Evolutionary conservation across 2,797 vertebrate genomes (phyloP).

Genomic region (Steatocranus sp.): DNA sequence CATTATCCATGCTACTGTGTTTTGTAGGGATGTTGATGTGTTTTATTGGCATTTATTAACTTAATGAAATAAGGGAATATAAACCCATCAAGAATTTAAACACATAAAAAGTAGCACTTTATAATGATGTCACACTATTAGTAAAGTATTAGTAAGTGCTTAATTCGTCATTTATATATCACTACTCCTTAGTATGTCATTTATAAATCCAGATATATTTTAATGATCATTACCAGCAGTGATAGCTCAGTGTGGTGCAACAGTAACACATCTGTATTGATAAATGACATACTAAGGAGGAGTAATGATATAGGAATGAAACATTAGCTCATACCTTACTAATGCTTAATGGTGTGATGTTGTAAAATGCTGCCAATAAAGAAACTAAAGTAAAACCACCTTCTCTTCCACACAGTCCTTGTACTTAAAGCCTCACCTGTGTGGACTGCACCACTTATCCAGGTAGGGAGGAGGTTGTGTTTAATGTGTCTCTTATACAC

Average conservation of each 20-base stretch:
- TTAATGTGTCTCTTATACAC: not conserved
- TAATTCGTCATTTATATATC: accelerated
- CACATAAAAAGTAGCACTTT: not conserved
- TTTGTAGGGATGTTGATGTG: not conserved
- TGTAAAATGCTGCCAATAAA: not conserved
- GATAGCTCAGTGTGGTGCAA: not conserved
- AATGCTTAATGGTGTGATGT: not conserved
- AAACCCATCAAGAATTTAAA: not conserved
- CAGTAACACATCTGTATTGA: not conserved
- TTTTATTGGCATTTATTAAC: not conserved
- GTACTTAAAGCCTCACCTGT: not conserved
- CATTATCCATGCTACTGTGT: too few relatives aligned
- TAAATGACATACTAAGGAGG: not conserved
- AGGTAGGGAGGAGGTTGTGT: not conserved
- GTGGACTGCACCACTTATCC: not conserved
- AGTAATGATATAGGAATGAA: not conserved
- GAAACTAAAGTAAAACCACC: not conserved
- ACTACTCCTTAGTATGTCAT: not conserved
- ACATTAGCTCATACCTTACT: not conserved
- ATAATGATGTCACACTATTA: not conserved
- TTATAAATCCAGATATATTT: not conserved
- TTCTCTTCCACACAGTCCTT: not conserved
- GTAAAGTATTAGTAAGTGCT: not conserved
- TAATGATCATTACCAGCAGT: not conserved
- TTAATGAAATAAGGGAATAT: accelerated